A percentile compares a stretch with the other conserved stretches of the same genome.
phyloP scores from a whole-genome alignment of 2,113 vertebrate genomes.

The Dicrurus megarhynchus region DNA sequence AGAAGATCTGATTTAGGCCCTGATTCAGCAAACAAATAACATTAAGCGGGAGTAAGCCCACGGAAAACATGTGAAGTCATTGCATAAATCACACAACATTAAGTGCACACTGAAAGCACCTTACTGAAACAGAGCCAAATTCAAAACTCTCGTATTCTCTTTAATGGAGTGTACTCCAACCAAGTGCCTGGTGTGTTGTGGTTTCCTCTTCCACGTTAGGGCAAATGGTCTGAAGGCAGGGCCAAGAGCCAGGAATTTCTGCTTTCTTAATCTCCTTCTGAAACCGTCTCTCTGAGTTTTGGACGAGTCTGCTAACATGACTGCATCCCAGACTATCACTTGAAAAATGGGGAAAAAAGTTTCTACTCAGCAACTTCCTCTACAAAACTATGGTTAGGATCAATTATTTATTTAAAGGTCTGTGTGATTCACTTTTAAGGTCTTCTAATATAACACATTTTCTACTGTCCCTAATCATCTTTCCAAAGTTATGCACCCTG shows the following conservation, averaged over 20 bases:
- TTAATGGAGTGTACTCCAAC: constrained; percentile 17
- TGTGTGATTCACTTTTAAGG: neutral
- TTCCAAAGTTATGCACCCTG: neutral
- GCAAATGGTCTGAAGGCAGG: neutral
- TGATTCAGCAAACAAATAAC: constrained; percentile 43
- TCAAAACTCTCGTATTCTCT: neutral
- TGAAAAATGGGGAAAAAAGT: neutral
- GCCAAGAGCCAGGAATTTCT: constrained; percentile 42
- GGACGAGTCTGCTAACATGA: neutral
- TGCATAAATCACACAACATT: constrained; percentile 48
- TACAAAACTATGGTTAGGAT: neutral
- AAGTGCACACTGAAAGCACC: constrained; percentile 24
- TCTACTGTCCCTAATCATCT: neutral
- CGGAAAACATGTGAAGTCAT: constrained; percentile 12
- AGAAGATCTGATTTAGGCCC: constrained; percentile 18
- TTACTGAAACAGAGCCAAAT: constrained; percentile 7
- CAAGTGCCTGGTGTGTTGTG: constrained; percentile 35
- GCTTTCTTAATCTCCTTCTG: constrained; percentile 12
- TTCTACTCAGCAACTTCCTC: constrained; percentile 18
- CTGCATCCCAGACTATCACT: neutral
- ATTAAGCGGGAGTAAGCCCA: neutral
- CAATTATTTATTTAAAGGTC: neutral
- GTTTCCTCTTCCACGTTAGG: neutral
- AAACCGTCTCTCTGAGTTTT: neutral
- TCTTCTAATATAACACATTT: neutral